These are phyloP conservation scores for Branchipolynoe longqiensis DNA, from an alignment of 2,888 invertebrate species.

Conservation along the genomic window DNA sequence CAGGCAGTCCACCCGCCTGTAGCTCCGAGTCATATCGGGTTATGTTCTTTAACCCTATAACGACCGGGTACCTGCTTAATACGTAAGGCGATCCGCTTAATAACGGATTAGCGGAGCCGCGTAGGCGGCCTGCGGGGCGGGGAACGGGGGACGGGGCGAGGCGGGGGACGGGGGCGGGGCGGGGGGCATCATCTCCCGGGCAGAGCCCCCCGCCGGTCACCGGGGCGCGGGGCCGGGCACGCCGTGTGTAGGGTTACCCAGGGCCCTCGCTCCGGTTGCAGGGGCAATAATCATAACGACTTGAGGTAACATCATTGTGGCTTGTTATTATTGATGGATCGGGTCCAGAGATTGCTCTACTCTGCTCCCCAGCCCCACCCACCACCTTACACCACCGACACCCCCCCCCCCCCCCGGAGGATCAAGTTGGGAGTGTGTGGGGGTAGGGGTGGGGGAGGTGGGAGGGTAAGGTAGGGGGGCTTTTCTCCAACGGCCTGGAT, in stretches of 20 bases:
- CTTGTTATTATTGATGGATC: conserved; percentile 55
- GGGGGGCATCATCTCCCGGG: background rate
- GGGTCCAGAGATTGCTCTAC: conserved; percentile 37
- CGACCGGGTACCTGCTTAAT: no score
- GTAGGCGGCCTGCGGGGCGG: background rate
- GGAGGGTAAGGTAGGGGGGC: no score
- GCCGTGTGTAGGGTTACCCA: background rate
- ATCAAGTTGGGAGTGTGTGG: conserved; percentile 35
- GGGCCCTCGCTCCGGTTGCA: background rate
- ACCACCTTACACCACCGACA: no score
- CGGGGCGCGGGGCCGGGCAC: no score
- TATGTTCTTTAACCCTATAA: no score
- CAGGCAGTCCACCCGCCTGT: no score
- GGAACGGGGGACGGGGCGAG: background rate
- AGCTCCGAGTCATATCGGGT: no score
- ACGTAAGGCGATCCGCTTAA: background rate
- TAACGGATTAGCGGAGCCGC: background rate
- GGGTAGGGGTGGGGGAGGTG: no score
- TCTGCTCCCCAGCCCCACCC: no score
- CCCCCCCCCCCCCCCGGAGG: background rate
- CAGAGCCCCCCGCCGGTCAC: background rate
- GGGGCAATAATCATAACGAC: conserved; percentile 51
- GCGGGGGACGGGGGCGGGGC: background rate
- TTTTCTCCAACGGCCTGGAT: no score
- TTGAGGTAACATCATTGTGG: conserved; percentile 47